Evolutionary conservation across 2,888 invertebrate genomes (phyloP).

Genomic region (Agonopterix alstromeriana): DNA sequence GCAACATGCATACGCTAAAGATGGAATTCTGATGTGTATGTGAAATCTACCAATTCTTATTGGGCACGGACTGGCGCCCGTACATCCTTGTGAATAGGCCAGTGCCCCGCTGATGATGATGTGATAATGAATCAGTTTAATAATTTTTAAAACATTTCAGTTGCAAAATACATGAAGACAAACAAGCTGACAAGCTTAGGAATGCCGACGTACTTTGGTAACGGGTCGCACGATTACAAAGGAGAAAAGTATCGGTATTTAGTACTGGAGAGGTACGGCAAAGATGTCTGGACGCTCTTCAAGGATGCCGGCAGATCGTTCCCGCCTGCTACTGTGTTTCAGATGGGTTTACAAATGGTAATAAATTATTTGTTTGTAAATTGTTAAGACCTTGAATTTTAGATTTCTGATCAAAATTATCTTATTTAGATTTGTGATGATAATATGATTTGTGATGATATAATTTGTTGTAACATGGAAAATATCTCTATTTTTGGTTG

Average conservation of each 20-base stretch:
- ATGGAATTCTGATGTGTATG: no score
- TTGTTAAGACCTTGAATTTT: no score
- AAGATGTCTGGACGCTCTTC: constrained; percentile 89
- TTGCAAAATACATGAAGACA: constrained; percentile 81
- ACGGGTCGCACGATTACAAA: constrained; percentile 88
- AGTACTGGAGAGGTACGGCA: constrained; percentile 92
- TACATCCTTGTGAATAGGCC: no score
- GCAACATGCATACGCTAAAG: no score
- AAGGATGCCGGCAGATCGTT: constrained; percentile 80
- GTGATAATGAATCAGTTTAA: not conserved
- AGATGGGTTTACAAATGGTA: constrained; percentile 90
- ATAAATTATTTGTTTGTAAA: constrained; percentile 6
- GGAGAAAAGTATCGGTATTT: constrained; percentile 90
- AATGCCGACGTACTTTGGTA: constrained; percentile 89
- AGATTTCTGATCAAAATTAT: no score
- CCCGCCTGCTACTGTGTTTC: constrained; percentile 84
- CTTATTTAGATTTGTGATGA: no score
- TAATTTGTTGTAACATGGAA: no score
- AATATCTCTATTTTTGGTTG: no score
- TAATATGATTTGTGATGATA: no score
- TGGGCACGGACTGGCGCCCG: no score
- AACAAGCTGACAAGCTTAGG: constrained; percentile 85
- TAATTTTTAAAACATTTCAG: constrained; percentile 56
- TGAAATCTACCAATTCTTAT: no score
- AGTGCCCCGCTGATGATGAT: no score